Conservation (phyloP, 2,888 invertebrate genomes). For the Harpalus rubripes region DNA sequence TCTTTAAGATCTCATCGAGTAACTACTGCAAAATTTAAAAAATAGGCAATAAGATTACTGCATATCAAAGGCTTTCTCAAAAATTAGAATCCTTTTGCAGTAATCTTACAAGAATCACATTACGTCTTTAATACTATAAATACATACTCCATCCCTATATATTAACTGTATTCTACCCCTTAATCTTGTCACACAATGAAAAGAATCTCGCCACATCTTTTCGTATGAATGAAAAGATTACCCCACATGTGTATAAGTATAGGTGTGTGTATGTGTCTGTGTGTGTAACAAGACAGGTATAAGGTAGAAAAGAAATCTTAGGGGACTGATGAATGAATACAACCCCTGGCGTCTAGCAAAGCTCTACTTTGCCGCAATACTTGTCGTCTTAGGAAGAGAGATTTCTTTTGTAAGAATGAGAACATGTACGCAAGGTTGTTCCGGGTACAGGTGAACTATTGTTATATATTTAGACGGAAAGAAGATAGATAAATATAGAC, state of each 20-base stretch:
- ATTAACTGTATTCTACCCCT: background rate
- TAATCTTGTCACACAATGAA: slow-evolving; percentile 3
- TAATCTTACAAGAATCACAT: background rate
- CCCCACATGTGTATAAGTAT: background rate
- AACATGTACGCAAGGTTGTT: no score
- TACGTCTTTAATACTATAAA: background rate
- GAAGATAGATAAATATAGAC: no score
- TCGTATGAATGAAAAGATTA: background rate
- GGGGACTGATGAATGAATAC: background rate
- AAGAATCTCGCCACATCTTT: background rate
- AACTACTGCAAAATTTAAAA: no score
- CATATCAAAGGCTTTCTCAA: background rate
- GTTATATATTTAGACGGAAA: no score
- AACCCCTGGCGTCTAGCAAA: slow-evolving; percentile 1
- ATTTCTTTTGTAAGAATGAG: background rate
- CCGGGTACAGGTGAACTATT: no score
- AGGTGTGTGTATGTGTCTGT: no score
- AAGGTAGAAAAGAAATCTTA: background rate
- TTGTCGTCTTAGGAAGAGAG: background rate
- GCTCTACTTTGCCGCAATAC: background rate
- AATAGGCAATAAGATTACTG: no score
- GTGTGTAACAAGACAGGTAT: background rate
- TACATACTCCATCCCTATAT: background rate
- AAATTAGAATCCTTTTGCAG: background rate
- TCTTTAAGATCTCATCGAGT: no score